A percentile compares a stretch with the other conserved stretches of the same genome.
These are phyloP conservation scores for Eristalis tenax DNA, from an alignment of 2,888 invertebrate genomes.

Conservation along the genomic window DNA sequence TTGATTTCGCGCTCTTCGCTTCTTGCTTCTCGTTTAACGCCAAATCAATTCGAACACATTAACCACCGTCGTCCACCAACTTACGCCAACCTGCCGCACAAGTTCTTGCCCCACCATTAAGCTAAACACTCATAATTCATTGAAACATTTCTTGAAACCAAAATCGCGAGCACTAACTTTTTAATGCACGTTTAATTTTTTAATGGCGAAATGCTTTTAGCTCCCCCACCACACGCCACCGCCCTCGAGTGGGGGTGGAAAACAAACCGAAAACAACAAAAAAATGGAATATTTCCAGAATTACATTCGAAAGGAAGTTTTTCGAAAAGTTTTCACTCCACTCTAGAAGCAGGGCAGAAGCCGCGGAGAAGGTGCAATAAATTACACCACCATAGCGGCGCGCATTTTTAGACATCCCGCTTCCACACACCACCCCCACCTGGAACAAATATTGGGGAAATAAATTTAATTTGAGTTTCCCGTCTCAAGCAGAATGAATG, in stretches of 20 bases:
- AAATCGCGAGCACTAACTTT: constrained; percentile 73
- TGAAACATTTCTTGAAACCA: constrained; percentile 66
- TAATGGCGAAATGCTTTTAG: constrained; percentile 74
- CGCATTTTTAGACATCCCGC: constrained; percentile 29
- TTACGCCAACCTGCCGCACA: neutral
- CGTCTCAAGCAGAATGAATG: constrained; percentile 22
- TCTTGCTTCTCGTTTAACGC: neutral
- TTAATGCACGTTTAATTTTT: constrained; percentile 75
- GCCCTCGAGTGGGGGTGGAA: constrained; percentile 8
- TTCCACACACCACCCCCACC: neutral
- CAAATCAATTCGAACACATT: constrained; percentile 1
- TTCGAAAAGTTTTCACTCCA: constrained; percentile 35
- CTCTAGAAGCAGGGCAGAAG: neutral
- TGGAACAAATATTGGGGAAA: constrained; percentile 57
- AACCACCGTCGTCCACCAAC: neutral
- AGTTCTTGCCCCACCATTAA: neutral
- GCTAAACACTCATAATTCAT: constrained; percentile 66
- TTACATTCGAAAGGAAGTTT: constrained; percentile 53
- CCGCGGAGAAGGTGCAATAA: constrained; percentile 57
- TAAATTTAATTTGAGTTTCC: constrained; percentile 68
- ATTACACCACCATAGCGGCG: constrained; percentile 39
- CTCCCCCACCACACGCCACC: constrained; percentile 29
- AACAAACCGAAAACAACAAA: constrained; percentile 13
- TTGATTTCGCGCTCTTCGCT: neutral
- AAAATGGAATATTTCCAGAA: constrained; percentile 23